Evolutionary conservation across 2,797 vertebrate species (phyloP), one percentile per base, ranked within the genome.

Genomic region (Harpagifer antarcticus): DNA sequence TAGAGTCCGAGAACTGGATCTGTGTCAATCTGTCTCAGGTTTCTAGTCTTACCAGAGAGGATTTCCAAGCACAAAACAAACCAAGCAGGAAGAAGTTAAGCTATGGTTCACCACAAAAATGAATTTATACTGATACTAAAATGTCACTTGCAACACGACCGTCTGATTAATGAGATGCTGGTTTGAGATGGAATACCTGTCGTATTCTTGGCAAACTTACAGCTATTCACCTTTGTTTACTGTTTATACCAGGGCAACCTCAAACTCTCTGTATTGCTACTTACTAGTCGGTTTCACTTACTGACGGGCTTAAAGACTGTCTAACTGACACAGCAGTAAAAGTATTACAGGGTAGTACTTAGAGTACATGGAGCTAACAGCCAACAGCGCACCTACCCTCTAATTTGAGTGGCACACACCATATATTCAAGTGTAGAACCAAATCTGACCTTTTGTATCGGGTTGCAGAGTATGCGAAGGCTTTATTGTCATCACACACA

Each of bases 401-500:
- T 52, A 43, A 70, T 80, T 50, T 74, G 69, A 75, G 50, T 58
- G 73, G 44, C 65, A 74, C 45, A 74, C 45, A 62, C 44, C 2
- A 2, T 56, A 70, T 83, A 82, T 87, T 60, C 61, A 86, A 71
- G 56, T 47, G 58, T 10, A 76, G 73, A 74, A 76, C 72, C 73
- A 82, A 81, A 71, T 68, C 76, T 88, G 89, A 90, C 74, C 74
- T 86, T 88, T 79, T 68, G 84, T 67, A 63, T 84, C 72, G 59
- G 72, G 77, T 88, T 86, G 55, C 83, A 72, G 37, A 45, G 59
- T 78, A 53, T 79, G 75, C 50, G 47, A 59, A 76, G 33, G 43
- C 48, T 71, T 82, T 75, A 76, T 75, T 91, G 81, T 87, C 83
- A 81, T 69, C n/a, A 52, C 62, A 67, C 43, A 78, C 62, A 47